phyloP scores from a whole-genome alignment of 1,140 invertebrate species.

The Leptinotarsa lineolata region DNA sequence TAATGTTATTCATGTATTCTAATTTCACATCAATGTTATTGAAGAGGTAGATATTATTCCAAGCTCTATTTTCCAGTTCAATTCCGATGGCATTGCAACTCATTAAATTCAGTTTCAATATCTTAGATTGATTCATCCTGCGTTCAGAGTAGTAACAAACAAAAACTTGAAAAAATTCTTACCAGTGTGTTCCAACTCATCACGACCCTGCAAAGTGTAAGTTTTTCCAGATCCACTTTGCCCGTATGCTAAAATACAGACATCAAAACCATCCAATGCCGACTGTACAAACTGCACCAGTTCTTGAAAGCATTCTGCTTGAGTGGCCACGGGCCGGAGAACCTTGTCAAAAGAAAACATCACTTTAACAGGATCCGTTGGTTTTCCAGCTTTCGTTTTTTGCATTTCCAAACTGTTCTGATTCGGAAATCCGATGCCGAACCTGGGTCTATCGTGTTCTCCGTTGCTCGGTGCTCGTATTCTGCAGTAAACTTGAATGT shows the following conservation, averaged over 20 bases:
- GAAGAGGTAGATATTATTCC: too few relatives aligned
- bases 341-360: slow-evolving; percentile 72
- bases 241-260: slow-evolving; percentile 95
- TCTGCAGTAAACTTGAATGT: slow-evolving; percentile 73
- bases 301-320: slow-evolving; percentile 69
- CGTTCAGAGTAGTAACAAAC: too few relatives aligned
- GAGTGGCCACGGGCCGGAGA: slow-evolving; percentile 63
- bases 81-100: too few relatives aligned
- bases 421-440: background rate
- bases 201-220: slow-evolving; percentile 73
- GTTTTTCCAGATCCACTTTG: slow-evolving; percentile 95
- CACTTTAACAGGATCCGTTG: slow-evolving; percentile 50
- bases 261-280: slow-evolving; percentile 91
- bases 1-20: too few relatives aligned
- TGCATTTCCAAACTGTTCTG: background rate
- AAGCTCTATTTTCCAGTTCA: too few relatives aligned
- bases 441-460: slow-evolving; percentile 31
- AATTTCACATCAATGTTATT: too few relatives aligned
- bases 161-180: too few relatives aligned
- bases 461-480: slow-evolving; percentile 60
- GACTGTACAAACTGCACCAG: slow-evolving; percentile 76
- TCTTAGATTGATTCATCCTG: too few relatives aligned
- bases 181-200: too few relatives aligned
- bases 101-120: too few relatives aligned
- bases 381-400: background rate